Base-by-base conservation (phyloP, 1,140 invertebrate species). In the Lerema accius region DNA sequence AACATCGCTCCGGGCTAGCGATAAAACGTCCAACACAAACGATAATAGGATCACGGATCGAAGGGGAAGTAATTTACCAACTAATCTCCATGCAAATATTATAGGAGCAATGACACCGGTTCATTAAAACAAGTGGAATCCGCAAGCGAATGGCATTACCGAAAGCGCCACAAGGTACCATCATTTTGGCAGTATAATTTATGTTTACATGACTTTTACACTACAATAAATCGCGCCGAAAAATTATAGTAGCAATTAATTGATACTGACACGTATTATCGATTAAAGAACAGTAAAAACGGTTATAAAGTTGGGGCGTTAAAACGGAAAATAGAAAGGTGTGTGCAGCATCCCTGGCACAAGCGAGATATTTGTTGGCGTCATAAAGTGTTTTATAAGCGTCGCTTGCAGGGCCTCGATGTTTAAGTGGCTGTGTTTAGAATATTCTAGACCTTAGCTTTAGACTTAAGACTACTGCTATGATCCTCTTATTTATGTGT, bases 11-110 rank as follows among this genome's bases (percentile, higher is more conserved):
- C n/a, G 55, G 48, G 55, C 55, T 14, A 63, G 42, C 39, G 50
- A 65, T 59, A 59, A 59, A 59, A 59, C 55, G 43, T 48, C 55
- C 55, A 59, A 59, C 55, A 59, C 58, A 63, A 71, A 60, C 62
- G 60, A 66, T 62, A 66, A 73, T 59, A 68, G 43, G 55, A 59
- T 48, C 58, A 48, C 50, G 45, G 66, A 68, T 68, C 37, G 26
- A 43, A 71, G 43, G 78, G 67, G 75, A 79, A 78, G 74, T 70
- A 80, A 83, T 84, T 76, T 78, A 66, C 61, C 56, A 86, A 76
- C 66, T 79, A 83, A 86, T 84, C 71, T 79, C 65, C 76, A 82
- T 83, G 80, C 73, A 82, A 84, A 86, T 83, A 73, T 39, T 58
- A 51, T 46, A 67, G 55, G 65, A 76, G 78, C 69, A 76, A 80